Base-by-base conservation (phyloP, 2,888 invertebrate genomes). In the Chironomus riparius region DNA sequence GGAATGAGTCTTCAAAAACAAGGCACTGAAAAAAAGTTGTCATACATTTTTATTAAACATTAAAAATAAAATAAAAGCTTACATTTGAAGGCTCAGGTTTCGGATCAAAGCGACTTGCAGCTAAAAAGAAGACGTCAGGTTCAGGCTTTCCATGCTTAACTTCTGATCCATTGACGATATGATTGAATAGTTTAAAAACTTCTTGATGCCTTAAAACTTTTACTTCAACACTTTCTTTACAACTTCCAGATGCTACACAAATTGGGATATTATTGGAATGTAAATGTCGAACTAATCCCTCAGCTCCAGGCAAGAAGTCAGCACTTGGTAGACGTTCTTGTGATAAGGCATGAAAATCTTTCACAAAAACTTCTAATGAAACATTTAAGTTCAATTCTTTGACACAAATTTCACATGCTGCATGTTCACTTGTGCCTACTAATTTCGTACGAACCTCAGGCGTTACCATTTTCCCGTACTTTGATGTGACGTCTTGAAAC, bases 1-100 rank as follows among this genome's bases (percentile, higher is more conserved):
- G 94, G 0, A 93, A 92, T 0, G 97, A 92, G 84, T 97, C 97
- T 85, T 97, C 97, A 82, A 96, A 93, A 3, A 95, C 95, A 77
- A 96, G 83, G 80, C 93, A 93, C 90, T 91, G 24, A 4, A 38
- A 38, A 15, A n/a, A n/a, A n/a, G n/a, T n/a, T n/a, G n/a, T n/a
- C n/a, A n/a, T n/a, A n/a, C n/a, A n/a, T n/a, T n/a, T n/a, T n/a
- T n/a, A n/a, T n/a, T n/a, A n/a, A n/a, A n/a, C n/a, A n/a, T n/a
- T n/a, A n/a, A n/a, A n/a, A n/a, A n/a, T n/a, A n/a, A n/a, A n/a
- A n/a, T n/a, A n/a, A n/a, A n/a, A 38, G 47, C 84, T 83, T 83
- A 87, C 88, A 82, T 88, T 85, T 77, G 86, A 85, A 6, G 90
- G 87, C 6, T 85, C 81, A 10, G 92, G 91, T 78, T 87, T 86